A percentile compares a stretch with the other conserved stretches of the same genome.
Conservation (phyloP, 2,113 vertebrate species). For the Lasiurus borealis region DNA sequence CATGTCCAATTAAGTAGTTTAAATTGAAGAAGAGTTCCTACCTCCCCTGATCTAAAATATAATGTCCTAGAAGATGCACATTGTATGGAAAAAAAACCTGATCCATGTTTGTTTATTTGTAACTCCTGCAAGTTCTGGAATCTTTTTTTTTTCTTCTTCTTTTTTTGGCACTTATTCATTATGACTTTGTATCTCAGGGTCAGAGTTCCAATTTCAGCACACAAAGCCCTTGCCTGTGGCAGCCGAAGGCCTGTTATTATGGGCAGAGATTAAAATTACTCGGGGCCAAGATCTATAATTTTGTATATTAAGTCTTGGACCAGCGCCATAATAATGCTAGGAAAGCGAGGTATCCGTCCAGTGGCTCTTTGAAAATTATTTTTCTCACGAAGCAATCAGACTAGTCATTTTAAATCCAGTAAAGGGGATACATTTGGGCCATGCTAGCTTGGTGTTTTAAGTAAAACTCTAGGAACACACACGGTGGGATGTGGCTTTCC, state of each 20-base stretch:
- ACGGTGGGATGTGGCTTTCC: background rate
- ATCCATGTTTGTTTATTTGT: background rate
- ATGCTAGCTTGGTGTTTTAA: conserved; percentile 17
- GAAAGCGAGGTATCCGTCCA: conserved; percentile 42
- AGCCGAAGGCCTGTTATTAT: conserved; percentile 68
- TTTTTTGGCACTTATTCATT: background rate
- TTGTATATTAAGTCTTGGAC: conserved; percentile 76
- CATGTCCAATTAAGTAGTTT: background rate
- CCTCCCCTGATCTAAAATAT: background rate
- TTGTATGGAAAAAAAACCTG: background rate
- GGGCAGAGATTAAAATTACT: conserved; percentile 74
- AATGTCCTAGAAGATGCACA: background rate
- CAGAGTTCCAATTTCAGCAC: conserved; percentile 59
- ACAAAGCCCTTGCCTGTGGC: conserved; percentile 60
- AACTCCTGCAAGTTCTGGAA: background rate
- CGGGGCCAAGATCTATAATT: conserved; percentile 67
- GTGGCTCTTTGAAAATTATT: conserved; percentile 63
- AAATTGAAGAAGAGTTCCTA: background rate
- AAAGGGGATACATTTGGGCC: background rate
- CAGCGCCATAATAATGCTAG: background rate
- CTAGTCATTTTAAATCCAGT: conserved; percentile 24
- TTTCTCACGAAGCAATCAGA: conserved; percentile 13
- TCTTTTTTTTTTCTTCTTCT: too few species aligned
- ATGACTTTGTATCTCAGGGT: conserved; percentile 57
- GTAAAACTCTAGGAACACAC: background rate